Evolutionary conservation across 2,888 invertebrate species (phyloP), one percentile per base, ranked within the genome.

Genomic region (Catocala sponsa): DNA sequence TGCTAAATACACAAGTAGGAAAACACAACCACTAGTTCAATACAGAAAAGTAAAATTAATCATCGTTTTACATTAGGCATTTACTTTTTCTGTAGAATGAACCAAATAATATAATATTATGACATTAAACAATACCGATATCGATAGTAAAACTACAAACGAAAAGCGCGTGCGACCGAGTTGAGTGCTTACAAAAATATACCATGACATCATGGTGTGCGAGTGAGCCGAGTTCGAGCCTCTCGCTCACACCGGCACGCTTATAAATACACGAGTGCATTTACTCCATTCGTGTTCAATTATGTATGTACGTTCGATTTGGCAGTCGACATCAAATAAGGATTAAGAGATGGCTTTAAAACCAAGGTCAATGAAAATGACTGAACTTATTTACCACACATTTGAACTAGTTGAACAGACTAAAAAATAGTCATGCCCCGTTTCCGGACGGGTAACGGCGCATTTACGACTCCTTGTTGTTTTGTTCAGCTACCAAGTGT

Each of bases 201-300:
- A 89, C 90, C 92, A 94, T 94, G 94, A 94, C 91, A 92, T 94
- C 94, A 94, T 92, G 91, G 91, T 89, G 92, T 85, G 88, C 82
- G 90, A 92, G 74, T 61, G 90, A 88, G 89, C 90, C 74, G 55
- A 56, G 47, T 65, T 69, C 68, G 60, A 49, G 63, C 11, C 44
- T 76, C 78, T 80, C 79, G 77, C 70, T 88, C 86, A 74, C 83
- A 75, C 82, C 80, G 72, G 73, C 81, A 80, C 81, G 84, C 84
- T 86, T 88, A 86, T 88, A 90, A 88, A 80, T 81, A 91, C 83
- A 81, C 79, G 79, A 90, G 83, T 90, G 88, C 87, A 91, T 91
- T 92, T 91, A 91, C 90, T 91, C 79, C 84, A 88, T 87, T 87
- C 82, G 81, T 80, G 78, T 86, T 84, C 80, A 82, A 88, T 86